Base-by-base conservation (phyloP, 2,113 vertebrate genomes). In the Arvicanthis niloticus region DNA sequence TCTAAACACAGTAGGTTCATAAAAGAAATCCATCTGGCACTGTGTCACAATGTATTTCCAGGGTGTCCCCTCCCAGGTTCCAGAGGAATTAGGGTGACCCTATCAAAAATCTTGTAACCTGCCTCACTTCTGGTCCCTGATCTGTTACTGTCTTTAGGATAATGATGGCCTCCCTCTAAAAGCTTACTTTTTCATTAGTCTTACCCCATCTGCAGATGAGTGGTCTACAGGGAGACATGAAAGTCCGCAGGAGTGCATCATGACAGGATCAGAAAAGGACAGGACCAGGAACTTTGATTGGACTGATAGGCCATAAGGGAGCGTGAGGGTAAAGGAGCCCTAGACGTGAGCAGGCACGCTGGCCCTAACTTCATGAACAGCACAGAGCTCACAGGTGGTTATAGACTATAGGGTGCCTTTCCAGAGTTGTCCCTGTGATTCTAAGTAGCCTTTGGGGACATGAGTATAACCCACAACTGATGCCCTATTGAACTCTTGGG, bases 191-290 rank as follows among this genome's bases (percentile, higher is more conserved):
- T 93, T 85, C 51, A 16, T 94, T 89, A 94, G 37, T 70, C 48
- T 96, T 37, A 70, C 0, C 37, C 19, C 16, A 42, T 22, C 56
- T 80, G 15, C 89, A 75, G 81, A 58, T 89, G 91, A 93, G 26
- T 96, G 77, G 89, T 87, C 80, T 89, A 45, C 68, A 68, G 58
- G 80, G 91, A 87, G 81, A 91, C 75, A 48, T 86, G 70, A 78
- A 8, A 90, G 78, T 94, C 85, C 73, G 42, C 62, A 84, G 72
- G 80, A 60, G 29, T 82, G 34, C 82, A 51, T 95, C 53, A 21
- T 81, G 82, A 42, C 48, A 58, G 73, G 56, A 45, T 93, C 78
- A 93, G 92, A 86, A 93, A 72, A 78, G 42, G 89, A 87, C 94
- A 84, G 76, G 17, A 78, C 8, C 0, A 56, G 37, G 87, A 77